Percentiles rank a stretch among this genome's conserved stretches.
Conservation (phyloP, 2,888 invertebrate genomes). For the Drosophila flavopinicola region DNA sequence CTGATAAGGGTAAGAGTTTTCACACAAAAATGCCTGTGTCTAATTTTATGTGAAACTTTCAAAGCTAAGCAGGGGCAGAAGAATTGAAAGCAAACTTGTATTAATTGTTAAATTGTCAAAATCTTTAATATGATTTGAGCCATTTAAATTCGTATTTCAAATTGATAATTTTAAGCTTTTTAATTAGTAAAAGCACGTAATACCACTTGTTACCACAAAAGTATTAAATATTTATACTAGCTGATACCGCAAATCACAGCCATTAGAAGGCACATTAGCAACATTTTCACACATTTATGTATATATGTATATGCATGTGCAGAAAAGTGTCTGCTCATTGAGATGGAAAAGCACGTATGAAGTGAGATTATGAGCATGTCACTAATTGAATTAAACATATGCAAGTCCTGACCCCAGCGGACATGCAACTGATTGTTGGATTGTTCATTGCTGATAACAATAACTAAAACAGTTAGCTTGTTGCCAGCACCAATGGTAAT, state of each 20-base stretch:
- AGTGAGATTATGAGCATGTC: constrained; percentile 48
- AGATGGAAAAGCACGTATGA: constrained; percentile 40
- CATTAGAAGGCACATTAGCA: constrained; percentile 28
- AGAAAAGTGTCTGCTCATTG: constrained; percentile 20
- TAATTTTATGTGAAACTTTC: constrained; percentile 33
- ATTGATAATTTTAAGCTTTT: too few species aligned
- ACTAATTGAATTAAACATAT: constrained; percentile 63
- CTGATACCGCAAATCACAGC: background rate
- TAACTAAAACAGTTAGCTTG: constrained; percentile 56
- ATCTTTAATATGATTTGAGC: background rate
- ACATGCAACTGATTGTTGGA: constrained; percentile 40
- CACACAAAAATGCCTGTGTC: constrained; percentile 6
- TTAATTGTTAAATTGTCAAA: constrained; percentile 22
- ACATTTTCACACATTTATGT: background rate
- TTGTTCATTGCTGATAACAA: constrained; percentile 53
- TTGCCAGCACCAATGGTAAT: constrained; percentile 33
- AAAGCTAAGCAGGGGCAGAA: background rate
- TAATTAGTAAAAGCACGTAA: background rate
- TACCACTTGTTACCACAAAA: rapidly evolving
- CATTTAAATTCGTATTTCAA: too few species aligned
- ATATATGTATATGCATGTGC: background rate
- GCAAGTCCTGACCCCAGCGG: constrained; percentile 41
- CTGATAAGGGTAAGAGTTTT: constrained; percentile 11
- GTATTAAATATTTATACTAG: background rate
- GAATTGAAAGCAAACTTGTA: constrained; percentile 36